Evolutionary conservation across 2,888 invertebrate species (phyloP), one percentile per base, ranked within the genome.

Genomic region (Lycophotia porphyrea): DNA sequence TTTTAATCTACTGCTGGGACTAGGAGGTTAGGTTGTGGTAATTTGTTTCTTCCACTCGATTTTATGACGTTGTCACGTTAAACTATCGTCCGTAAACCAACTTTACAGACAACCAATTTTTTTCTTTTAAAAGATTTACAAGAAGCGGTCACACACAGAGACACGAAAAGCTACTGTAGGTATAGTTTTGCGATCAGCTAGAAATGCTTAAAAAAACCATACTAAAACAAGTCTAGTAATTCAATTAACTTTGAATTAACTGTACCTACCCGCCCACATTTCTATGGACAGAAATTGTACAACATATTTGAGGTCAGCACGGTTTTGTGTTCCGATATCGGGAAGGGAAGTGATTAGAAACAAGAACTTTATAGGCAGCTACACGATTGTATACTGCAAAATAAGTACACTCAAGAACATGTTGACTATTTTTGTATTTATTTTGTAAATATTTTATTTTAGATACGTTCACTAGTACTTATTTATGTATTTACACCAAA

Each of bases 301-400:
- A 13, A 42, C 27, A n/a, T n/a, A 13, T 66, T 63, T 27, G 49
- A 79, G 70, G 80, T 71, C 69, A 74, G 4, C 27, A 15, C 52
- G n/a, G 58, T 60, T 74, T 63, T 34, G 55, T 55, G 42, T 66
- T 72, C 36, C n/a, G 49, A 73, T 60, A n/a, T 73, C 65, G 65
- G 71, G 78, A 60, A 34, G n/a, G 80, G 67, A 79, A 79, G 65
- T 71, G 15, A 66, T 47, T 34, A 71, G 15, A 21, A 36, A 73
- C 42, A n/a, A 73, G 31, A 47, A 67, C 52, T 64, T n/a, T n/a
- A n/a, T n/a, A 42, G 27, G 8, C 15, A 64, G 49, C 15, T 58
- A 52, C 66, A 39, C 21, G 65, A 55, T 27, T 49, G 15, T 58
- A 42, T 36, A 24, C 11, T 31, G 15, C 9, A 58, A 31, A 63